Evolutionary conservation across 1,140 invertebrate species (phyloP).

Genomic region (Ctenoplectra terminalis): DNA sequence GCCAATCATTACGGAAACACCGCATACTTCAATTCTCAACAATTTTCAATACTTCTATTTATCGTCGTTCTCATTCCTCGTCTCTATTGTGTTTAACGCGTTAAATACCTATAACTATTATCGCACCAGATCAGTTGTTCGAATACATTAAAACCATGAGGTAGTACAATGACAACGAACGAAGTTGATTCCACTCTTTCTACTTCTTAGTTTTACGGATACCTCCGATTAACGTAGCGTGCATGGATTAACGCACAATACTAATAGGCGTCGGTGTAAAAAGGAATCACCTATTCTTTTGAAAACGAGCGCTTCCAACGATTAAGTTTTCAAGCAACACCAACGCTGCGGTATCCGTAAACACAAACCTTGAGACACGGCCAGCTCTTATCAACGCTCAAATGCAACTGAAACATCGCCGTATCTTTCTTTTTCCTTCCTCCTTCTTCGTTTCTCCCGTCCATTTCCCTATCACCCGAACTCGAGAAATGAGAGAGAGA

Average conservation of each 20-base stretch:
- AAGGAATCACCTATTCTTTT: too few relatives aligned
- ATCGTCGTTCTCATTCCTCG: not conserved
- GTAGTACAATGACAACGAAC: too few relatives aligned
- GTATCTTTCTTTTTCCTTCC: slow-evolving; percentile 28
- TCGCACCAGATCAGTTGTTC: too few relatives aligned
- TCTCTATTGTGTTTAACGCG: not conserved
- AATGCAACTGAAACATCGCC: slow-evolving; percentile 42
- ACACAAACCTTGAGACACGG: slow-evolving; percentile 8
- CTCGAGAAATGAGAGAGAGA: not conserved
- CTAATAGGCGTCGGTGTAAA: too few relatives aligned
- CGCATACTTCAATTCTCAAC: not conserved
- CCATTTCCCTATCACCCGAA: too few relatives aligned
- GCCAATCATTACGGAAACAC: not conserved
- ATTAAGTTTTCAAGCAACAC: not conserved
- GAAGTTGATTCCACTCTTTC: too few relatives aligned
- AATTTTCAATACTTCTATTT: not conserved
- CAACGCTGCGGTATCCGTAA: slow-evolving; percentile 4
- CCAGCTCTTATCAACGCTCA: slow-evolving; percentile 30
- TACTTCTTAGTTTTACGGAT: too few relatives aligned
- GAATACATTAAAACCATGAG: too few relatives aligned
- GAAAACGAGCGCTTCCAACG: not conserved
- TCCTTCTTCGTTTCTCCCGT: not conserved
- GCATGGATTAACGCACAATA: too few relatives aligned
- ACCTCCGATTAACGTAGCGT: too few relatives aligned
- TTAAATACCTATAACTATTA: not conserved